Base-by-base conservation (phyloP, 2,797 vertebrate genomes). In the Enteromius radiatus region DNA sequence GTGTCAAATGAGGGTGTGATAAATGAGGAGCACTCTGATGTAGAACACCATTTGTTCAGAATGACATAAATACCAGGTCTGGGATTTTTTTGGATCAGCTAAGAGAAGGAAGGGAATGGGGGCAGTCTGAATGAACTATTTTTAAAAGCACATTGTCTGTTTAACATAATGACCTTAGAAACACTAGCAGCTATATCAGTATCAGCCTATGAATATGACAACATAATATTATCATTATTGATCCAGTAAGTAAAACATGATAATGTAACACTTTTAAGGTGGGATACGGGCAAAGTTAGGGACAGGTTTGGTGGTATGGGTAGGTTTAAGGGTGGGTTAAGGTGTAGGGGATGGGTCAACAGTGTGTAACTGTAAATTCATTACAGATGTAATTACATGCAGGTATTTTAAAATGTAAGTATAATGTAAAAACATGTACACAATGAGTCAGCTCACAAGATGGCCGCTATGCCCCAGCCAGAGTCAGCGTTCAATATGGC, bases 1-100 rank as follows among this genome's bases (percentile, higher is more conserved):
- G 79, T 85, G 83, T 85, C 77, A 91, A 88, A 82, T 63, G 75
- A 85, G 64, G 61, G 38, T 56, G 47, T 81, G 74, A 85, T 78
- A 78, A 86, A 88, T 70, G 85, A 86, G 15, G 45, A 83, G 84
- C 65, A 74, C 78, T 90, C 81, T 87, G 65, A 88, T 78, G 71
- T 56, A 54, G 26, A 82, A 56, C 65, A 85, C 71, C 83, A 89
- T 84, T 81, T 73, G 70, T 81, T 43, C 79, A 84, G 38, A 82
- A 80, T 45, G 63, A 70, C 52, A 73, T 88, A 89, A 89, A 88
- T 88, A 64, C 80, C 41, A 5, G 33, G 33, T 67, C 70, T 82
- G 41, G 56, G 43, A n/a, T 83, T 7, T 6, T 61, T 64, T 61
- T 21, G 31, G 73, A 74, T 86, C 79, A 84, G 67, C 83, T 69